Conservation (phyloP, 2,113 vertebrate species). For the Gallinago undulata region DNA sequence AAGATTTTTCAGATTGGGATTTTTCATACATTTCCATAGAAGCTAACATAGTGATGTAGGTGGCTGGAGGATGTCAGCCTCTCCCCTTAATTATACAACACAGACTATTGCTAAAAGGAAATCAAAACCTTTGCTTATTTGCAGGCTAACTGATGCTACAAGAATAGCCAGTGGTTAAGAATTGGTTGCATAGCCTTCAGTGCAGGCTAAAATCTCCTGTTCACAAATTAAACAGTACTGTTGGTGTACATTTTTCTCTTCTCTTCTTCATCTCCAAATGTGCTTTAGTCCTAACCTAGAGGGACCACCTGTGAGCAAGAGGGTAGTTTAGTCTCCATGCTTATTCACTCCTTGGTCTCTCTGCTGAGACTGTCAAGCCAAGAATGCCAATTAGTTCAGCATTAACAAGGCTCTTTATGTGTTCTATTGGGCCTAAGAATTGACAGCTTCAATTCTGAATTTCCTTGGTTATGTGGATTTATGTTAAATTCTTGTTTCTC, state of each 20-base stretch:
- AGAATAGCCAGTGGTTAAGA: background rate
- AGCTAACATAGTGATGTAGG: background rate
- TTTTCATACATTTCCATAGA: background rate
- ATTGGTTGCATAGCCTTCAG: background rate
- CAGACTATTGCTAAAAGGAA: background rate
- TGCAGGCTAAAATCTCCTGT: background rate
- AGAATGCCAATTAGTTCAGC: slow-evolving; percentile 71
- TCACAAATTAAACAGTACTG: background rate
- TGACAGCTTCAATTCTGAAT: slow-evolving; percentile 66
- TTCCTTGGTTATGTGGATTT: slow-evolving; percentile 66
- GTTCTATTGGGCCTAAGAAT: slow-evolving; percentile 67
- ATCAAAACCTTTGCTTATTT: background rate
- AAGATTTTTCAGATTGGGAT: background rate
- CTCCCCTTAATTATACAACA: background rate
- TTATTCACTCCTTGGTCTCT: slow-evolving; percentile 67
- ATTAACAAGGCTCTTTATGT: slow-evolving; percentile 69
- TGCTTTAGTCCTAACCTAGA: slow-evolving; percentile 61
- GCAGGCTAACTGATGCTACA: background rate
- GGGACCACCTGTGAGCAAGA: slow-evolving; percentile 60
- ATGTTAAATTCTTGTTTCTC: slow-evolving; percentile 64
- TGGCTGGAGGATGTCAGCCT: background rate
- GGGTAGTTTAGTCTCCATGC: slow-evolving; percentile 65
- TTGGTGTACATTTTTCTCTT: slow-evolving; percentile 21
- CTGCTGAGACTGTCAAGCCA: slow-evolving; percentile 67
- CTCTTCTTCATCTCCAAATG: slow-evolving; percentile 46